These are phyloP conservation scores for Hemicrepidius hirtus DNA, from an alignment of 2,888 invertebrate genomes.

Conservation along the genomic window DNA sequence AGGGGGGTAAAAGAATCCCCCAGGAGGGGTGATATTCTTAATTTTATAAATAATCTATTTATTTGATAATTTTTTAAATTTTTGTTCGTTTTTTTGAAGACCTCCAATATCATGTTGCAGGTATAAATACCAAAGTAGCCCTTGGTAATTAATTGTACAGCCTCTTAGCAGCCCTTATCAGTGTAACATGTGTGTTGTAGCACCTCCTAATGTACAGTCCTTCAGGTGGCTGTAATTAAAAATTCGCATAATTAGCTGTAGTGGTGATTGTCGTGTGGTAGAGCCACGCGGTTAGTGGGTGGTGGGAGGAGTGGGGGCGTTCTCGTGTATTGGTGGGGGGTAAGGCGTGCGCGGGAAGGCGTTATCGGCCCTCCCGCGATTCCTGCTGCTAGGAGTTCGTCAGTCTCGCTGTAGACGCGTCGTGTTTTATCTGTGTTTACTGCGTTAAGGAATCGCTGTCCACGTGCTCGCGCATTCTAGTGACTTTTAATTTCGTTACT, in stretches of 20 bases:
- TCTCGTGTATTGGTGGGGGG: constrained; percentile 66
- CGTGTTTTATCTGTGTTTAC: constrained; percentile 56
- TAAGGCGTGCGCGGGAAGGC: constrained; percentile 71
- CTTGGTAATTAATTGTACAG: background rate
- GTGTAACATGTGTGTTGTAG: constrained; percentile 8
- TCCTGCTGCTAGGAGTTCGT: constrained; percentile 57
- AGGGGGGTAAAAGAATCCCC: too few relatives aligned
- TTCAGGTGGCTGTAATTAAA: constrained; percentile 46
- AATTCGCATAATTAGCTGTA: constrained; percentile 67
- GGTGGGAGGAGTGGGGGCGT: constrained; percentile 70
- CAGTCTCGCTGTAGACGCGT: constrained; percentile 63
- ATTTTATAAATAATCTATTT: too few relatives aligned
- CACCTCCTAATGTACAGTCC: constrained; percentile 26
- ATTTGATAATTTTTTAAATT: too few relatives aligned
- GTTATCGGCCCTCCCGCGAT: constrained; percentile 69
- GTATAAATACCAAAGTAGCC: too few relatives aligned
- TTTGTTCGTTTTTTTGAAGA: too few relatives aligned
- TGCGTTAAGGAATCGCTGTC: constrained; percentile 57
- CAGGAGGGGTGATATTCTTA: too few relatives aligned
- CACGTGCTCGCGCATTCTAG: constrained; percentile 63
- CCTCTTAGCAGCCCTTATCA: constrained; percentile 6
- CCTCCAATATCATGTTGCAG: too few relatives aligned
- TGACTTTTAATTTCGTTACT: constrained; percentile 49
- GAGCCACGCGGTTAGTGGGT: constrained; percentile 69
- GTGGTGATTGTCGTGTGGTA: constrained; percentile 69